Conservation (phyloP, 2,113 vertebrate genomes). For the Cebidichthys violaceus region DNA sequence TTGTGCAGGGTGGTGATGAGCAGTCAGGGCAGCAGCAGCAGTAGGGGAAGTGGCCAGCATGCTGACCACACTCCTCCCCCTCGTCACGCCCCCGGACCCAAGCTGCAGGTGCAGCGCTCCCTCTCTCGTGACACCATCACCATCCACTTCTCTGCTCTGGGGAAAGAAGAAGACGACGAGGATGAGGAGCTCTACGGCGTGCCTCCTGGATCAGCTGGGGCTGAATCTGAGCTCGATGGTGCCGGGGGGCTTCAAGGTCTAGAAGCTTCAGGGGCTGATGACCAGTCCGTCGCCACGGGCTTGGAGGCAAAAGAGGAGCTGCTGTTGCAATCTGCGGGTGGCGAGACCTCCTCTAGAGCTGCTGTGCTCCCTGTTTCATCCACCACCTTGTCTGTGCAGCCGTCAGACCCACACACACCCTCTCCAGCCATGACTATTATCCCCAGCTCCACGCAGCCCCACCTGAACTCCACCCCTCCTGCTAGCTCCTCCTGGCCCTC, state of each 20-base stretch:
- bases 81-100: conserved; percentile 88
- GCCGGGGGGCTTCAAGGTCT: conserved; percentile 6
- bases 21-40: conserved; percentile 84
- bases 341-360: conserved; percentile 68
- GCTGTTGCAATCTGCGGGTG: conserved; percentile 79
- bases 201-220: conserved; percentile 59
- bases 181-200: conserved; percentile 89
- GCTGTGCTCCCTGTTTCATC: conserved; percentile 76
- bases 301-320: conserved; percentile 94
- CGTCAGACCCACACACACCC: conserved; percentile 69
- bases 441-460: conserved; percentile 71
- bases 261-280: conserved; percentile 79
- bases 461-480: conserved; percentile 79
- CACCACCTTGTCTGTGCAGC: conserved; percentile 60
- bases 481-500: conserved; percentile 85
- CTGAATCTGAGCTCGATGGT: conserved; percentile 17
- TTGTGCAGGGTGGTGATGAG: conserved; percentile 92
- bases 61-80: conserved; percentile 85
- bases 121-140: conserved; percentile 96
- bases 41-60: conserved; percentile 85
- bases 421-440: conserved; percentile 84
- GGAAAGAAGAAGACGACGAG: conserved; percentile 97
- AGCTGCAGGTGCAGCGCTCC: conserved; percentile 97
- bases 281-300: conserved; percentile 88
- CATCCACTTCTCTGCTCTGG: conserved; percentile 97